A percentile compares a stretch with the other conserved stretches of the same genome.
Evolutionary conservation across 1,140 invertebrate species (phyloP).

Genomic region (Pseudomyrmex concolor): DNA sequence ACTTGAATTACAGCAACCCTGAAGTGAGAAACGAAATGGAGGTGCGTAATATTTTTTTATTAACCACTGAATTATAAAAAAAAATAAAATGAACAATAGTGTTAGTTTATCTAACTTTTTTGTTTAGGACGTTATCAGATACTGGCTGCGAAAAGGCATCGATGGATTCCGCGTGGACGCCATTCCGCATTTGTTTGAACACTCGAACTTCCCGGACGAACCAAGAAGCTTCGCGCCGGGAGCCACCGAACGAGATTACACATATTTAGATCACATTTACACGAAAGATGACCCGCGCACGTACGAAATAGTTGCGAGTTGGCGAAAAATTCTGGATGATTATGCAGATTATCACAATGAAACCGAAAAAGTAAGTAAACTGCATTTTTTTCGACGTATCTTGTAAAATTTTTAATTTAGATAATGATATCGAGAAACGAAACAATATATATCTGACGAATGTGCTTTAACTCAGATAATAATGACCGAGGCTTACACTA

Average conservation of each 20-base stretch:
- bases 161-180: slow-evolving; percentile 91
- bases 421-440: background rate
- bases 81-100: background rate
- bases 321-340: slow-evolving; percentile 87
- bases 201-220: slow-evolving; percentile 86
- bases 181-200: slow-evolving; percentile 87
- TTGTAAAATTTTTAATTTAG: background rate
- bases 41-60: background rate
- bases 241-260: slow-evolving; percentile 52
- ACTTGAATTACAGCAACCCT: too few species aligned
- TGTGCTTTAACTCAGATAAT: slow-evolving; percentile 77
- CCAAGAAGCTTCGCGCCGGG: slow-evolving; percentile 84
- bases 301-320: slow-evolving; percentile 87
- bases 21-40: too few species aligned
- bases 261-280: slow-evolving; percentile 88
- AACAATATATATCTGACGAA: background rate
- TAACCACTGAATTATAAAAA: background rate
- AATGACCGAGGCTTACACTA: slow-evolving; percentile 86
- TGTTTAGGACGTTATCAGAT: slow-evolving; percentile 87
- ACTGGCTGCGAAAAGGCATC: slow-evolving; percentile 91
- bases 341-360: slow-evolving; percentile 82
- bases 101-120: background rate
- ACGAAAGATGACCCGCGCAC: slow-evolving; percentile 87
- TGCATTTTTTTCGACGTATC: background rate
- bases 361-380: slow-evolving; percentile 69